These are phyloP conservation scores for Anguilla marmorata DNA, from an alignment of 2,797 vertebrate genomes.

Conservation along the genomic window DNA sequence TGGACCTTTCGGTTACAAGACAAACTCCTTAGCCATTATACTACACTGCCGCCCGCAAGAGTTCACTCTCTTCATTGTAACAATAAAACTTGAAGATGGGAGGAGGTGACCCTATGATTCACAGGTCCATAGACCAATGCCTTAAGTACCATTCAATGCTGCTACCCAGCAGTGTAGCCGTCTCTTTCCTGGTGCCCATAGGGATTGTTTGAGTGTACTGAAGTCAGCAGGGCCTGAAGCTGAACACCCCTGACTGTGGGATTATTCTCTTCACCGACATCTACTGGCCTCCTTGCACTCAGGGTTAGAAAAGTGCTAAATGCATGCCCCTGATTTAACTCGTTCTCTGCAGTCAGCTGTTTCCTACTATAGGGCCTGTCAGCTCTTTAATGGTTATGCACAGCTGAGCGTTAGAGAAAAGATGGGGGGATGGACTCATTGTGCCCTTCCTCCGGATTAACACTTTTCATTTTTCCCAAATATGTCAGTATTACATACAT, in stretches of 20 bases:
- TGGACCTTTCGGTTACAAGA: too few species aligned
- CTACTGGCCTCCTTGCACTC: conserved; percentile 61
- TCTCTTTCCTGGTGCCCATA: conserved; percentile 54
- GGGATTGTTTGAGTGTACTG: conserved; percentile 69
- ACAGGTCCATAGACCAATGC: conserved; percentile 13
- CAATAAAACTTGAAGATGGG: neutral
- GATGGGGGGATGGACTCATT: conserved; percentile 63
- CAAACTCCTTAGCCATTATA: too few species aligned
- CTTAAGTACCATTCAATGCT: conserved; percentile 10
- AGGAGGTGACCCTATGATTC: neutral
- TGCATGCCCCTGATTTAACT: conserved; percentile 69
- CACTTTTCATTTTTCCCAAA: conserved; percentile 11
- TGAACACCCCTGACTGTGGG: conserved; percentile 67
- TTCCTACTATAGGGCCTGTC: conserved; percentile 59
- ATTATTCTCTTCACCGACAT: conserved; percentile 68
- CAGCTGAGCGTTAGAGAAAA: conserved; percentile 66
- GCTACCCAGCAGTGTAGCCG: neutral
- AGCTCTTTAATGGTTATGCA: conserved; percentile 56
- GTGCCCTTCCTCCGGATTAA: conserved; percentile 53
- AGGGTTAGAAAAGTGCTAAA: conserved; percentile 59
- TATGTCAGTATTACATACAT: neutral
- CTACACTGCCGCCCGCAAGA: too few species aligned
- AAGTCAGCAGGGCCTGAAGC: conserved; percentile 64
- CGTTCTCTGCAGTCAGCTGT: conserved; percentile 63
- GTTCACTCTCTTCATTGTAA: neutral